phyloP scores from a whole-genome alignment of 2,888 invertebrate species.

The Eristalis arbustorum region DNA sequence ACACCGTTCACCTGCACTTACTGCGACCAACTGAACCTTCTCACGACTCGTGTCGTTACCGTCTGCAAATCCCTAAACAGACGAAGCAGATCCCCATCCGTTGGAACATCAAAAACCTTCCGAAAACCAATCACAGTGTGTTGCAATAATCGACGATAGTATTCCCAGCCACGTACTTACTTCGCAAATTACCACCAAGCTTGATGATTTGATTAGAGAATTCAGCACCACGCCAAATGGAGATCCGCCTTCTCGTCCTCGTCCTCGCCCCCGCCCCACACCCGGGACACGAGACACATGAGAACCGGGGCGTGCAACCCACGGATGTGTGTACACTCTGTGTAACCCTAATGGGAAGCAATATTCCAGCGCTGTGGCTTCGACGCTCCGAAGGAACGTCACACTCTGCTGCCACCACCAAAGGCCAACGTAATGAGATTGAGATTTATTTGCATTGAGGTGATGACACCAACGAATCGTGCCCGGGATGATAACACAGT shows the following conservation, averaged over 20 bases:
- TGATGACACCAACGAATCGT: slow-evolving; percentile 61
- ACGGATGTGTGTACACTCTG: slow-evolving; percentile 1
- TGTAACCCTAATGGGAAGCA: slow-evolving; percentile 34
- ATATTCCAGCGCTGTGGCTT: slow-evolving; percentile 29
- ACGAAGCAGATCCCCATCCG: background rate
- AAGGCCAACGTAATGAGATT: slow-evolving; percentile 65
- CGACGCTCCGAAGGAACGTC: background rate
- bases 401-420: slow-evolving; percentile 35
- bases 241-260: background rate
- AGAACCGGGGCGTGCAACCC: slow-evolving; percentile 9
- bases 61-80: background rate
- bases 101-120: background rate
- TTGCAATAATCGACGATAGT: slow-evolving; percentile 26
- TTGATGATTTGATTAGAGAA: slow-evolving; percentile 64
- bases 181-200: slow-evolving; percentile 58
- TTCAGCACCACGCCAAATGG: slow-evolving; percentile 31
- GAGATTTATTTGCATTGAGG: slow-evolving; percentile 66
- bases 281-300: too few relatives aligned
- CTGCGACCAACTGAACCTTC: background rate
- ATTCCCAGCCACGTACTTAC: slow-evolving; percentile 58
- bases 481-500: slow-evolving; percentile 54
- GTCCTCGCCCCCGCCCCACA: background rate
- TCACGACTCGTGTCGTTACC: background rate
- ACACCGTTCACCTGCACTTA: background rate
- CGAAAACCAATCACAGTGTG: slow-evolving; percentile 31